Base-by-base conservation (phyloP, 2,888 invertebrate species). In the Rhagophthalmus giganteus region DNA sequence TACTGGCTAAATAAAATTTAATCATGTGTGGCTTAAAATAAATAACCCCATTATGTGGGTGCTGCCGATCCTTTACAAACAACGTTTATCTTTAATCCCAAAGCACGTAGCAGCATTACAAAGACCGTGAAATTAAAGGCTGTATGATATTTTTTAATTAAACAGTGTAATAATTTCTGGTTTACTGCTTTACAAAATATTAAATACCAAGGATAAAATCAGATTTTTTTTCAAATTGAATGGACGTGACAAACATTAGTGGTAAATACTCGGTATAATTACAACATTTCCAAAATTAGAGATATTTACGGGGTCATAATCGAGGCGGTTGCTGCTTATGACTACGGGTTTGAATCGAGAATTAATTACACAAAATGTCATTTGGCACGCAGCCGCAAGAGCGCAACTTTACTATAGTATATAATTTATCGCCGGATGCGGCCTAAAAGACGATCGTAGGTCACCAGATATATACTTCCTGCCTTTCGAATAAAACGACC, bases 311-410 rank as follows among this genome's bases (percentile, higher is more conserved):
- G 34, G 38, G 45, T 45, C 51, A 40, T 38, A 39, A 51, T 28
- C 35, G 47, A 41, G 27, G 40, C 41, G 32, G 44, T 39, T 39
- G 37, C 53, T 50, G 55, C 35, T 42, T 53, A 51, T 58, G 55
- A 55, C 55, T 40, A 26, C 42, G 54, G 58, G 45, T 57, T 56
- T 48, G 57, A 59, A 61, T 61, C 57, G 55, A 58, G 59, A 59
- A 61, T 61, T 61, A 61, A 61, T 61, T 61, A 61, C 58, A 53
- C 49, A 44, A 51, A 58, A 61, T 61, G 59, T 61, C 61, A 58
- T 59, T 61, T 61, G 59, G 61, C 61, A 59, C 55, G 58, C 58
- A 57, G 57, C 34, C 55, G 51, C 50, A 35, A 41, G 54, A 47
- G 49, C 39, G 53, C 56, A 53, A 53, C 41, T 47, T 34, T 44